Conservation (phyloP, 2,888 invertebrate genomes). For the Uloborus plumipes region DNA sequence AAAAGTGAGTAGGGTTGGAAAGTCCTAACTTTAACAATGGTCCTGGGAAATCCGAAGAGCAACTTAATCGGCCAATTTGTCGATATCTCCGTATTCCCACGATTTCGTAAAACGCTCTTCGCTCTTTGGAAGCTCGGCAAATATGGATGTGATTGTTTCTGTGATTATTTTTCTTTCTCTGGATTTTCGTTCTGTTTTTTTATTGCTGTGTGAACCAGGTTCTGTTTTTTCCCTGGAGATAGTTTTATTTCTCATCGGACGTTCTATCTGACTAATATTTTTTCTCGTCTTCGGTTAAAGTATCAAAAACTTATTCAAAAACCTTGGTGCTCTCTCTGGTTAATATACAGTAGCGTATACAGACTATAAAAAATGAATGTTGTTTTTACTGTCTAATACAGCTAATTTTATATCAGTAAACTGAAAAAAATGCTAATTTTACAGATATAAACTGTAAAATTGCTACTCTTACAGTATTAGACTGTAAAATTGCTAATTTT, state of each 20-base stretch:
- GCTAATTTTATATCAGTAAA: too few relatives aligned
- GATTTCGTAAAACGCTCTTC: constrained; percentile 30
- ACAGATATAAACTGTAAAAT: too few relatives aligned
- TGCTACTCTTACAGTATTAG: too few relatives aligned
- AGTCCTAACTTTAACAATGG: constrained; percentile 48
- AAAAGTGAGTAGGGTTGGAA: background rate
- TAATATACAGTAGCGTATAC: too few relatives aligned
- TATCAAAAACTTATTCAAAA: too few relatives aligned
- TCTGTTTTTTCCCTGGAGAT: constrained; percentile 12
- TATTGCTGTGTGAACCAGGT: background rate
- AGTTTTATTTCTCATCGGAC: constrained; percentile 16
- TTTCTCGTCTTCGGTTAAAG: too few relatives aligned
- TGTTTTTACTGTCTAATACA: too few relatives aligned
- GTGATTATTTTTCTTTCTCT: background rate
- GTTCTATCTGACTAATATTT: background rate
- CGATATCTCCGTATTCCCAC: constrained; percentile 49
- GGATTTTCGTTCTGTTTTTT: background rate
- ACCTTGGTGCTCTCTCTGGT: too few relatives aligned
- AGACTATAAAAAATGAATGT: too few relatives aligned
- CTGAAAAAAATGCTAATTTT: too few relatives aligned
- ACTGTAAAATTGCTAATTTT: too few relatives aligned
- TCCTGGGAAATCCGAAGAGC: constrained; percentile 48
- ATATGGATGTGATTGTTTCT: constrained; percentile 14
- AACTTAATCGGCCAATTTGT: constrained; percentile 62
- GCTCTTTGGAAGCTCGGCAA: background rate